phyloP scores from a whole-genome alignment of 2,888 invertebrate species.

The Drosophila anomalata region DNA sequence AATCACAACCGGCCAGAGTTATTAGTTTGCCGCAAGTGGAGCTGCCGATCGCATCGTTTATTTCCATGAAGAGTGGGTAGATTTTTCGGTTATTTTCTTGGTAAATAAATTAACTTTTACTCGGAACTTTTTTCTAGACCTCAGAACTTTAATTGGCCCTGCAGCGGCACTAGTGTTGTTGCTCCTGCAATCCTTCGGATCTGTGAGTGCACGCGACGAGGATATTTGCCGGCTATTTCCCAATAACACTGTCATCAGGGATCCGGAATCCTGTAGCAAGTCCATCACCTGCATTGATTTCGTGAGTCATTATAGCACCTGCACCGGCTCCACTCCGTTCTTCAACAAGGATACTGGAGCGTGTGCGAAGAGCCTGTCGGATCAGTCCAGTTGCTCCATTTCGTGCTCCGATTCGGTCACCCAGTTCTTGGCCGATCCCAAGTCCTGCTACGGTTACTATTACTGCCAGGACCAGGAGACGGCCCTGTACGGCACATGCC shows the following conservation, averaged over 20 bases:
- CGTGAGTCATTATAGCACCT: constrained; percentile 49
- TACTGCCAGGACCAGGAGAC: constrained; percentile 54
- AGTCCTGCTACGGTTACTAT: constrained; percentile 71
- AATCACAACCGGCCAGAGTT: constrained; percentile 16
- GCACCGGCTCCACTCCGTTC: constrained; percentile 56
- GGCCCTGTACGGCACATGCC: constrained; percentile 53
- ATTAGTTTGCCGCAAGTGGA: constrained; percentile 18
- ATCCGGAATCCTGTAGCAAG: constrained; percentile 76
- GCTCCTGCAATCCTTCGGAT: neutral
- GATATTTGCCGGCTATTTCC: constrained; percentile 73
- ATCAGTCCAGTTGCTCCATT: constrained; percentile 47
- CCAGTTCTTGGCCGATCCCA: constrained; percentile 56
- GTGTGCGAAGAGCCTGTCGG: constrained; percentile 48
- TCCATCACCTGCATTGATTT: constrained; percentile 69
- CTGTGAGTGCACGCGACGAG: constrained; percentile 20
- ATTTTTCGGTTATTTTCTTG: neutral
- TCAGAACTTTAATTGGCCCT: neutral
- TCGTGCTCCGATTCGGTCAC: constrained; percentile 42
- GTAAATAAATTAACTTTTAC: neutral
- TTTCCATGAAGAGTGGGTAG: constrained; percentile 15
- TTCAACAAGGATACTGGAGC: constrained; percentile 55
- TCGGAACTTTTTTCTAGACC: neutral
- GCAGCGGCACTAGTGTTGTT: constrained; percentile 7
- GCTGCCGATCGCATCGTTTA: constrained; percentile 12
- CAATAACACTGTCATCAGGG: constrained; percentile 67